A percentile compares a stretch with the other conserved stretches of the same genome.
Conservation (phyloP, 2,888 invertebrate species). For the Dastarcus helophoroides region DNA sequence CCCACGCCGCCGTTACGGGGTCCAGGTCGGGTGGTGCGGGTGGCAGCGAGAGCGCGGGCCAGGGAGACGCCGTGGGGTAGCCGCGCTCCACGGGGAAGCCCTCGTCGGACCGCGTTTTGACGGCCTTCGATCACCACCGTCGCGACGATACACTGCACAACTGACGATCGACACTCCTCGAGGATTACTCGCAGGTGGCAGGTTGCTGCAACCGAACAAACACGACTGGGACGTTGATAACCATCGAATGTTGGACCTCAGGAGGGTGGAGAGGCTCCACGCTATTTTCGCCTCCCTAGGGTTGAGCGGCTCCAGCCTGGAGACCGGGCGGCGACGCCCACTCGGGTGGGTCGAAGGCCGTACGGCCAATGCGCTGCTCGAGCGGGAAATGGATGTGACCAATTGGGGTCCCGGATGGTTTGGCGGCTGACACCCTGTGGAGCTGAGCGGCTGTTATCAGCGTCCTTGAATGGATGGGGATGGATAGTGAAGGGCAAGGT, state of each 20-base stretch:
- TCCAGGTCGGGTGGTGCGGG: conserved; percentile 50
- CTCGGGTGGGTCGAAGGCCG: conserved; percentile 36
- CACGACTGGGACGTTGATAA: conserved; percentile 37
- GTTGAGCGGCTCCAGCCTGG: conserved; percentile 43
- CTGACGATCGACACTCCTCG: conserved; percentile 9
- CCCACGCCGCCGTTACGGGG: conserved; percentile 64
- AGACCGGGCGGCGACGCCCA: conserved; percentile 24
- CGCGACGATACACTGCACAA: conserved; percentile 6
- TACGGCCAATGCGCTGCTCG: conserved; percentile 29
- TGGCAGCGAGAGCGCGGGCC: conserved; percentile 50
- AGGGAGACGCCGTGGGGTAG: conserved; percentile 69
- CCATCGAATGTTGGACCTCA: conserved; percentile 33
- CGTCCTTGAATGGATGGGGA: conserved; percentile 20
- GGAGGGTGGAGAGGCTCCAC: conserved; percentile 26
- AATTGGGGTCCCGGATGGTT: conserved; percentile 19
- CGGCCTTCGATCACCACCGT: conserved; percentile 20
- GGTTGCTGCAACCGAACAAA: conserved; percentile 31
- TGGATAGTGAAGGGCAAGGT: conserved; percentile 17
- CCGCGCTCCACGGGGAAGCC: conserved; percentile 44
- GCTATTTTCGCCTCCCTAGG: conserved; percentile 35
- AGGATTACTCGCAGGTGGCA: conserved; percentile 17
- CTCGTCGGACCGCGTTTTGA: conserved; percentile 69
- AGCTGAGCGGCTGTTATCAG: conserved; percentile 22
- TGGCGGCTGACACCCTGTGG: conserved; percentile 23
- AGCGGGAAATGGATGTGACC: conserved; percentile 20